These are phyloP conservation scores for Cinara cedri DNA, from an alignment of 2,888 invertebrate genomes.

Conservation along the genomic window DNA sequence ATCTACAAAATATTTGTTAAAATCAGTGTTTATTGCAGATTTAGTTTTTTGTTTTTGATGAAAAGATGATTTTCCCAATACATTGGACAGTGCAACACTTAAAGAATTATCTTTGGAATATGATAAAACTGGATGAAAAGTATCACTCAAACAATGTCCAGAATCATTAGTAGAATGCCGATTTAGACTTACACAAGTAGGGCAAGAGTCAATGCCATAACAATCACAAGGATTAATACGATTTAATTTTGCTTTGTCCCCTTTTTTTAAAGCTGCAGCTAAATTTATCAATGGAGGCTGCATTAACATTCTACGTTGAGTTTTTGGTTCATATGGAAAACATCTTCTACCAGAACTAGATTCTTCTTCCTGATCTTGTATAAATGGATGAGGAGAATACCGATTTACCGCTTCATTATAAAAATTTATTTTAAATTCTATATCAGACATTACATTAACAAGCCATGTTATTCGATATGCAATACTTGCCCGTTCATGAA, in stretches of 20 bases:
- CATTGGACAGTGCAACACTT: slow-evolving; percentile 46
- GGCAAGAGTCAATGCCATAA: slow-evolving; percentile 54
- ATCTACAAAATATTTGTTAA: slow-evolving; percentile 54
- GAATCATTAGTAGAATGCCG: slow-evolving; percentile 42
- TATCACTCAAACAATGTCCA: slow-evolving; percentile 44
- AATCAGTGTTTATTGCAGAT: slow-evolving; percentile 20
- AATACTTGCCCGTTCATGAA: slow-evolving; percentile 57
- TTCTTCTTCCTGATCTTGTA: slow-evolving; percentile 48
- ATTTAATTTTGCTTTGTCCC: slow-evolving; percentile 55
- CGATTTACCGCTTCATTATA: slow-evolving; percentile 58
- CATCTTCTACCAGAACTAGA: slow-evolving; percentile 43
- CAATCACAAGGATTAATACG: slow-evolving; percentile 53
- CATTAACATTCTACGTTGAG: slow-evolving; percentile 47
- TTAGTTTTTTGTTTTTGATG: slow-evolving; percentile 51
- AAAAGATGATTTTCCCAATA: slow-evolving; percentile 46
- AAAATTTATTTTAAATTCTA: slow-evolving; percentile 58
- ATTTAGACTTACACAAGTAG: slow-evolving; percentile 51
- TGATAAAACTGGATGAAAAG: slow-evolving; percentile 50
- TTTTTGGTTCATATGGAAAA: slow-evolving; percentile 49
- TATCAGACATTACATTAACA: slow-evolving; percentile 58
- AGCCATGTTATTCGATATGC: slow-evolving; percentile 58
- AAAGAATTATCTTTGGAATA: slow-evolving; percentile 45
- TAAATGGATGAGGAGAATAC: slow-evolving; percentile 42
- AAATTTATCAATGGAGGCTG: slow-evolving; percentile 49
- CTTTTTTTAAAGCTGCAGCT: slow-evolving; percentile 50